A percentile compares a stretch with the other conserved stretches of the same genome.
Evolutionary conservation across 2,797 vertebrate genomes (phyloP).

Genomic region (Psittacula derbiana): DNA sequence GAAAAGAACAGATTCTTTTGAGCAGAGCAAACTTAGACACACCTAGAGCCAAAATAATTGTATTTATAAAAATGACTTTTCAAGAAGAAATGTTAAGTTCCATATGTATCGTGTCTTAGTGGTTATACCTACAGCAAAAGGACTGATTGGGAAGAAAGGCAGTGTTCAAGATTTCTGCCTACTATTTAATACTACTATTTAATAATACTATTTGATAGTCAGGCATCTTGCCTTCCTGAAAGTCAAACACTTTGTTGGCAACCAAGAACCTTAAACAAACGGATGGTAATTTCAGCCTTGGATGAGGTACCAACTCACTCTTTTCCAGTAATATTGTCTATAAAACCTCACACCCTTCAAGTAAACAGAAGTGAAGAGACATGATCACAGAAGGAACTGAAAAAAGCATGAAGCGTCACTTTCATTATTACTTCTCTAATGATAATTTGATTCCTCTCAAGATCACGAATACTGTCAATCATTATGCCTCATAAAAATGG

Average conservation of each 20-base stretch:
- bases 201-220: background rate
- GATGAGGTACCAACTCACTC: background rate
- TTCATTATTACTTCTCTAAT: background rate
- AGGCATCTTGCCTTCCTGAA: background rate
- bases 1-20: background rate
- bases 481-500: background rate
- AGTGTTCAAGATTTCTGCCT: background rate
- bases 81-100: background rate
- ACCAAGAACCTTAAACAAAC: background rate
- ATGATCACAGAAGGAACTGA: background rate
- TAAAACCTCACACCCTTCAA: background rate
- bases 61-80: background rate
- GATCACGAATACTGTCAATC: background rate
- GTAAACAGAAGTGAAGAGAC: background rate
- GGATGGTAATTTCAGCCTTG: background rate
- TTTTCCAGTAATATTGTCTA: background rate
- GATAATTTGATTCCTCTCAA: background rate
- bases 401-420: background rate
- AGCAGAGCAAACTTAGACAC: background rate
- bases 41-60: background rate
- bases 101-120: background rate
- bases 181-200: background rate
- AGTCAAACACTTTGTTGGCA: background rate
- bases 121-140: background rate
- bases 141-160: accelerated